Base-by-base conservation (phyloP, 2,888 invertebrate genomes). In the Pardosa pseudoannulata region DNA sequence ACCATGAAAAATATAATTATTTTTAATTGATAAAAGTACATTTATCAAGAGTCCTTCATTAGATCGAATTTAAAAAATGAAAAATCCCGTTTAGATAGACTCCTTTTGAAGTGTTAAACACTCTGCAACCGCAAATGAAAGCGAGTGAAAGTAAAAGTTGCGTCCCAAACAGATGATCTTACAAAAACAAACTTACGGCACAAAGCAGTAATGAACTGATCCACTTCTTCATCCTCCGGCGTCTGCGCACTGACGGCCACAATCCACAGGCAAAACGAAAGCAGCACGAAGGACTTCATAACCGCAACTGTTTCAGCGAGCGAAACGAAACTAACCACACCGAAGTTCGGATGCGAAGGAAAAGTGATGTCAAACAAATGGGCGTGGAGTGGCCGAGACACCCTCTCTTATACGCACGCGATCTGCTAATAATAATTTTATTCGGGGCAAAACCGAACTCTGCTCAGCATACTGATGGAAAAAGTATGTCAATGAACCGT, bases 401-500 rank as follows among this genome's bases (percentile, higher is more conserved):
- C 70, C 28, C 41, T 11, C 70, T 70, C 70, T 70, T 70, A 70
- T 70, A 70, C 13, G 9, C 70, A 41, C 70, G 41, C 70, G 13
- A 70, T 27, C 13, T 16, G 28, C 41, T 41, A 70, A 70, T 70
- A 70, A 41, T 41, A 31, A 67, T 27, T 70, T 70, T 70, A 41
- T 41, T 27, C 41, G 9, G 41, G 70, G 70, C 41, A 19, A 70
- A 70, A 70, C 19, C 13, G 36, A 70, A 70, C 13, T 32, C 41
- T 41, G 70, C 41, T 41, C 41, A 23, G 70, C 70, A 70, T 70
- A 70, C 70, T 70, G 41, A 70, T 70, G 70, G 68, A 0, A 41
- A 70, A 70, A 41, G 70, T 70, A 41, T 70, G 70, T 70, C 70
- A 70, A 41, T 41, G 70, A 70, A 70, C 70, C 41, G 36, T 29